Base-by-base conservation (phyloP, 2,113 vertebrate species). In the Neotoma lepida region DNA sequence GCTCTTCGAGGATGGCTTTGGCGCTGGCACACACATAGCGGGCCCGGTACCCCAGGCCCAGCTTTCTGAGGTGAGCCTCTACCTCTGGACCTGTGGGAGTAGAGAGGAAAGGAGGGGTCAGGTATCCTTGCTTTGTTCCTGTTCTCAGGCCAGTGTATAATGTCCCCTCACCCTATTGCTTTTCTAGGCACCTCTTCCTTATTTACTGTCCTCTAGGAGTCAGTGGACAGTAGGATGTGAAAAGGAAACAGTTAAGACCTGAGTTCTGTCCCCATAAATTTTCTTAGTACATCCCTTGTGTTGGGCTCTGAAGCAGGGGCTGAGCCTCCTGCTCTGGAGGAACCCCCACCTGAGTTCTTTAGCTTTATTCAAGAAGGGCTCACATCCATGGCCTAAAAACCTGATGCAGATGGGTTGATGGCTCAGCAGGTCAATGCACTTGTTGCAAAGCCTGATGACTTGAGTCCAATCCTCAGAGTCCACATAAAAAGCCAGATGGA, bases 41-140 rank as follows among this genome's bases (percentile, higher is more conserved):
- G 66, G 99, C 99, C 41, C 99, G 98, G 98, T 99, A 99, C 7
- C 99, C 99, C 51, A 99, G 99, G 56, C 99, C 99, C 73, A 99
- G 98, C 3, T 98, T 98, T 91, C 98, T 98, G 90, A 99, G 98
- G 85, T 89, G 93, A 4, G 97, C 96, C 97, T 99, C 99, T 0
- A 99, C 98, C 0, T 98, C 97, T 14, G 90, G 86, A 1, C 98
- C 99, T 99, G 64, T 9, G 20, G 46, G 88, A 26, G 8, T 26
- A 3, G 14, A n/a, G 24, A 74, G 33, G 51, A 71, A 10, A 56
- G 33, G 1, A 73, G 8, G 28, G 6, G 14, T 91, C 85, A 89
- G 71, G 28, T 3, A 64, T 41, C 33, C 22, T 77, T 18, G 61
- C 20, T 88, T 81, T 26, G n/a, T 86, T 80, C 44, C 54, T 90